These are phyloP conservation scores for Nebria ingens DNA, from an alignment of 1,140 invertebrate genomes.

Conservation along the genomic window DNA sequence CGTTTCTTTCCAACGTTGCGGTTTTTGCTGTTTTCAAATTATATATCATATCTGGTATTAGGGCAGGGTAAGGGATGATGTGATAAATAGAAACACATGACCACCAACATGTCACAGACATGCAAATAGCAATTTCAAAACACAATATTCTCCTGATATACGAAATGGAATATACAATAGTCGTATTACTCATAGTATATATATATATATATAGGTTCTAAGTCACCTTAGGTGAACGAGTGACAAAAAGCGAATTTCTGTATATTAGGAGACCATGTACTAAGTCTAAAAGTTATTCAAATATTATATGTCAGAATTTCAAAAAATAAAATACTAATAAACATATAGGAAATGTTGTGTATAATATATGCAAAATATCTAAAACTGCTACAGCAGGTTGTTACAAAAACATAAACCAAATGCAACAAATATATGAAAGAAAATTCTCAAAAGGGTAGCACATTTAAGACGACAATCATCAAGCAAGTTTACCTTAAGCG, in stretches of 20 bases:
- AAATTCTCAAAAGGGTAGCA: not conserved
- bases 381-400: not conserved
- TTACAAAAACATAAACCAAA: conserved; percentile 1
- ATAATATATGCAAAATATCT: not conserved
- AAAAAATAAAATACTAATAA: not conserved
- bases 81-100: not conserved
- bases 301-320: too few species aligned
- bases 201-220: not conserved
- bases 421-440: not conserved
- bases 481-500: conserved; percentile 78
- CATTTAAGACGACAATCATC: conserved; percentile 15
- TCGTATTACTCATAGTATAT: not conserved
- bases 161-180: not conserved
- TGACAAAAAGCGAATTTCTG: too few species aligned
- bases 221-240: too few species aligned
- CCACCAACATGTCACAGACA: not conserved
- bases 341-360: not conserved
- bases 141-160: not conserved
- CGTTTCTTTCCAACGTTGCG: not conserved
- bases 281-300: too few species aligned
- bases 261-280: too few species aligned
- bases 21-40: not conserved
- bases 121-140: not conserved
- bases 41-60: not conserved
- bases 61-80: not conserved